phyloP scores from a whole-genome alignment of 2,113 vertebrate species.

The Ageneiosus marmoratus region DNA sequence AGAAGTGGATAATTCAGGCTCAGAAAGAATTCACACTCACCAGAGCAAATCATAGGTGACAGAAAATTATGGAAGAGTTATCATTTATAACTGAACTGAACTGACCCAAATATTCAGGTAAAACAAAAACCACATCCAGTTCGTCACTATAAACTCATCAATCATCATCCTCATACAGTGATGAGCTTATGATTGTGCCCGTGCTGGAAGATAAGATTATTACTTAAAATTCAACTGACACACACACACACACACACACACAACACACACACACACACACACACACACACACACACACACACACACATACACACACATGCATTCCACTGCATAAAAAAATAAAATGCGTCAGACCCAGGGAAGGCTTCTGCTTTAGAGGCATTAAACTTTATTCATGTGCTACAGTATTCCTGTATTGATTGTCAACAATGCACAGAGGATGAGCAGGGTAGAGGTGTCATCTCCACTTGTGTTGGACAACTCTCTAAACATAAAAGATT shows the following conservation, averaged over 20 bases:
- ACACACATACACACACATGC: too few species aligned
- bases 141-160: not conserved
- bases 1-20: not conserved
- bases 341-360: conserved; percentile 9
- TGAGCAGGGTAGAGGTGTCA: not conserved
- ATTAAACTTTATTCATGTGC: conserved; percentile 44
- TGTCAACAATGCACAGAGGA: not conserved
- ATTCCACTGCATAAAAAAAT: conserved; percentile 6
- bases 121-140: not conserved
- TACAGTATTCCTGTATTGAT: conserved; percentile 27
- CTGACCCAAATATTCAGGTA: not conserved
- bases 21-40: not conserved
- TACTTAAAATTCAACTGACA: conserved; percentile 7
- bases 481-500: conserved; percentile 10
- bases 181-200: not conserved
- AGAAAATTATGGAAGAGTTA: not conserved
- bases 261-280: too few species aligned
- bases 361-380: conserved; percentile 3
- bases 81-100: not conserved
- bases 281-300: too few species aligned
- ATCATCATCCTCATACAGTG: not conserved
- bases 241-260: too few species aligned
- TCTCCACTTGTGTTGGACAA: not conserved
- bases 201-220: not conserved
- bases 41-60: not conserved